These are phyloP conservation scores for Sebastes oblongus DNA, from an alignment of 2,797 vertebrate species.

Conservation along the genomic window DNA sequence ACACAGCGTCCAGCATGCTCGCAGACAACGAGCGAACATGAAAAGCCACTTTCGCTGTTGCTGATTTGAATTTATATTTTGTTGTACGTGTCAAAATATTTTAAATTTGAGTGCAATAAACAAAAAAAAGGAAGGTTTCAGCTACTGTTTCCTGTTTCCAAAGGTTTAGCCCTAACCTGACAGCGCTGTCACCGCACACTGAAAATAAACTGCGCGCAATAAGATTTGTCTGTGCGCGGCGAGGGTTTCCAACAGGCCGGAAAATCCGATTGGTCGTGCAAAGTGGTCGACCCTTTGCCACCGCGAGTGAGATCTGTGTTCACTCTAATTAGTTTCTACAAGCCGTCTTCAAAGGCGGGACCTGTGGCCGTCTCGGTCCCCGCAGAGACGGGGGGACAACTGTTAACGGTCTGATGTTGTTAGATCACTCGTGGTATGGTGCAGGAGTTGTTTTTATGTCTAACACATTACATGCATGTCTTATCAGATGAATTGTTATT, in stretches of 20 bases:
- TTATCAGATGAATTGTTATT: neutral
- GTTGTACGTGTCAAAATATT: slow-evolving; percentile 27
- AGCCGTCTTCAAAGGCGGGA: neutral
- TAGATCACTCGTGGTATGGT: neutral
- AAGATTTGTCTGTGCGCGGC: neutral
- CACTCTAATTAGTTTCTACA: slow-evolving; percentile 45
- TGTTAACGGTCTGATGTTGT: slow-evolving; percentile 3
- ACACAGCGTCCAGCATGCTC: slow-evolving; percentile 30
- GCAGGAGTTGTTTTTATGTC: neutral
- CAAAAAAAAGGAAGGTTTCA: neutral
- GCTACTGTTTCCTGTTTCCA: neutral
- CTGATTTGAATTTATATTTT: slow-evolving; percentile 36
- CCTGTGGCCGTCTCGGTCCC: neutral
- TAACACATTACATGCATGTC: neutral
- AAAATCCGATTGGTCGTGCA: slow-evolving; percentile 46
- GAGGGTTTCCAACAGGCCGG: slow-evolving; percentile 28
- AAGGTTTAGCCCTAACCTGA: slow-evolving; percentile 27
- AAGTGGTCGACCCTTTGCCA: slow-evolving; percentile 34
- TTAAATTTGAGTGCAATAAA: slow-evolving; percentile 11
- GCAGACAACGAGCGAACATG: neutral
- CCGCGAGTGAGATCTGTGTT: slow-evolving; percentile 35
- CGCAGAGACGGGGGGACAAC: slow-evolving; percentile 9
- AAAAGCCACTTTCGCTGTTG: slow-evolving; percentile 27
- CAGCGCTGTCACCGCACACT: slow-evolving; percentile 7
- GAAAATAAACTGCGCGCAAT: slow-evolving; percentile 18